A percentile compares a stretch with the other conserved stretches of the same genome.
These are phyloP conservation scores for Nomada fucata DNA, from an alignment of 2,888 invertebrate species.

Conservation along the genomic window DNA sequence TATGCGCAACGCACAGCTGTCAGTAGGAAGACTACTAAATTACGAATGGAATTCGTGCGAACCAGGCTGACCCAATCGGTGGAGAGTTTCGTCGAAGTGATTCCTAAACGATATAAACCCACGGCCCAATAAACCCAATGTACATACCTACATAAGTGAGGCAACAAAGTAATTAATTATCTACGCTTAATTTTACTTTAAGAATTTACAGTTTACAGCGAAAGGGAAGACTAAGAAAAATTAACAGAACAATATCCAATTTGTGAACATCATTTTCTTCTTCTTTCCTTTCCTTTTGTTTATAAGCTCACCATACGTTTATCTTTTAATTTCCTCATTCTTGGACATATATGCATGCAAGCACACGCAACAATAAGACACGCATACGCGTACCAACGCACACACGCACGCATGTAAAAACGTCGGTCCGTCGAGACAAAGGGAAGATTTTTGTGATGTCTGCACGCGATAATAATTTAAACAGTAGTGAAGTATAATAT, in stretches of 20 bases:
- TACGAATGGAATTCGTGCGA: slow-evolving; percentile 13
- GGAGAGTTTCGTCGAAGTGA: slow-evolving; percentile 8
- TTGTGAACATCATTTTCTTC: slow-evolving; percentile 39
- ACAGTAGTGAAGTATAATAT: slow-evolving; percentile 37
- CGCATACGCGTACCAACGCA: slow-evolving; percentile 35
- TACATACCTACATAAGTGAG: slow-evolving; percentile 2
- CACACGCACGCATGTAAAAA: slow-evolving; percentile 55
- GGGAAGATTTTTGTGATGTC: slow-evolving; percentile 51
- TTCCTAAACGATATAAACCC: not conserved
- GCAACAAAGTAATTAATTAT: not conserved
- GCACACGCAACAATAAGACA: slow-evolving; percentile 54
- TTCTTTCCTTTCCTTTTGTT: slow-evolving; percentile 11
- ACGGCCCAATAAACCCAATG: not conserved
- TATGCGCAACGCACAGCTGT: not conserved
- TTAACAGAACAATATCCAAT: slow-evolving; percentile 50
- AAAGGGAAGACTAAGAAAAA: slow-evolving; percentile 56
- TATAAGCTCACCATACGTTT: slow-evolving; percentile 60
- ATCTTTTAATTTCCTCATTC: slow-evolving; percentile 36
- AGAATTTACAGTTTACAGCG: not conserved
- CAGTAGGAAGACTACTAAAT: slow-evolving; percentile 34
- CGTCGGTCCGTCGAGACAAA: slow-evolving; percentile 37
- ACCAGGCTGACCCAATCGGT: not conserved
- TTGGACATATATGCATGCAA: slow-evolving; percentile 45
- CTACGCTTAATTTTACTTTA: not conserved
- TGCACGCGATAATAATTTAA: slow-evolving; percentile 44